Conservation (phyloP, 2,113 vertebrate species). For the Misgurnus mizolepis region DNA sequence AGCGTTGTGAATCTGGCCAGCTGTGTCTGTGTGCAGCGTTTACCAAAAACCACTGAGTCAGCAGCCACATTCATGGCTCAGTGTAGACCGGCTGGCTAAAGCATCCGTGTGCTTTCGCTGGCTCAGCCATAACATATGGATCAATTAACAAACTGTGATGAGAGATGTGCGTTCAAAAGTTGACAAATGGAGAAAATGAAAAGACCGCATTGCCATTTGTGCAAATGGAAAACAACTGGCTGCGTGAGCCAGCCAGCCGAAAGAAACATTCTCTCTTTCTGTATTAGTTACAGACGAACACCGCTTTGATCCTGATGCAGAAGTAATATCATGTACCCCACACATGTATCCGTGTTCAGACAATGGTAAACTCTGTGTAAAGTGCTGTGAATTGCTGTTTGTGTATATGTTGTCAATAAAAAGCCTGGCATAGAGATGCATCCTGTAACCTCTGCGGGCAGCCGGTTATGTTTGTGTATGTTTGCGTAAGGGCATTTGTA, state of each 20-base stretch:
- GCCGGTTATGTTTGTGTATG: not conserved
- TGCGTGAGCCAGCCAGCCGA: slow-evolving; percentile 3
- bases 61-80: slow-evolving; percentile 39
- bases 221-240: slow-evolving; percentile 35
- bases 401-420: slow-evolving; percentile 7
- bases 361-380: slow-evolving; percentile 18
- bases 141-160: slow-evolving; percentile 42
- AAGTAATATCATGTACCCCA: slow-evolving; percentile 6
- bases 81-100: not conserved
- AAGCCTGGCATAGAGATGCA: not conserved
- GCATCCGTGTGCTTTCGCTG: slow-evolving; percentile 26
- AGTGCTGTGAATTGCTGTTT: slow-evolving; percentile 29
- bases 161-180: slow-evolving; percentile 29
- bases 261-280: not conserved
- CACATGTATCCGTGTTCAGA: slow-evolving; percentile 16
- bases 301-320: not conserved
- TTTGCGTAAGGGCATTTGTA: not conserved
- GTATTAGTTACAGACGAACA: slow-evolving; percentile 41
- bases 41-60: slow-evolving; percentile 33
- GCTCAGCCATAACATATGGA: slow-evolving; percentile 34
- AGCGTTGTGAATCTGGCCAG: not conserved
- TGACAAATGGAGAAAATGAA: slow-evolving; percentile 18
- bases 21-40: slow-evolving; percentile 29
- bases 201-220: slow-evolving; percentile 31
- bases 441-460: not conserved